Evolutionary conservation across 2,113 vertebrate species (phyloP).

Genomic region (Candoia aspera): DNA sequence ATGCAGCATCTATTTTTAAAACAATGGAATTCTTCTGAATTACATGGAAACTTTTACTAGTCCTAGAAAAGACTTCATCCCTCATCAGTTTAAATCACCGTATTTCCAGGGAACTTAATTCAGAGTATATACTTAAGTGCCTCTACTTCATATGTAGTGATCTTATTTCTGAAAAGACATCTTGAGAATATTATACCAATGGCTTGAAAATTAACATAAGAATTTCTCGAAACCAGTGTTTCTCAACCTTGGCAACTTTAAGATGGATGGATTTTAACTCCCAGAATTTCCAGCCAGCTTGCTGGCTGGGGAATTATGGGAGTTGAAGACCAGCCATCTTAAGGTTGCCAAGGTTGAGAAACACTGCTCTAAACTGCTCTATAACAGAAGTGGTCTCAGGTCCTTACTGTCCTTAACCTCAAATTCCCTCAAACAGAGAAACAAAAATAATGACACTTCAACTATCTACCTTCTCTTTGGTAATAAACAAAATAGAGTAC

Average conservation of each 20-base stretch:
- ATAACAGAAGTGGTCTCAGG: too few species aligned
- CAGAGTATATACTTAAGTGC: background rate
- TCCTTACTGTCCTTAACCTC: background rate
- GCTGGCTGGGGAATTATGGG: too few species aligned
- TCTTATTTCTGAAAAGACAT: background rate
- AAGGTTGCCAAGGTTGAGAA: too few species aligned
- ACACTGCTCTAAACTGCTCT: too few species aligned
- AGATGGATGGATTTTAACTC: too few species aligned
- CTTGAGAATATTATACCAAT: background rate
- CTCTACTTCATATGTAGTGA: background rate
- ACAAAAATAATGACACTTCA: background rate
- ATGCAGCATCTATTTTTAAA: background rate
- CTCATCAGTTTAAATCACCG: slow-evolving; percentile 18
- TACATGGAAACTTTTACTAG: background rate
- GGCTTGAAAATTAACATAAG: background rate
- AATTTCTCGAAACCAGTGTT: background rate
- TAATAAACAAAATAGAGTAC: background rate
- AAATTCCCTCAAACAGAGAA: background rate
- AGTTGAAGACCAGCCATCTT: too few species aligned
- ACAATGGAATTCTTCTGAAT: background rate
- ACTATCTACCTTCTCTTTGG: background rate
- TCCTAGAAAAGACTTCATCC: background rate
- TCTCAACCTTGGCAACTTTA: too few species aligned
- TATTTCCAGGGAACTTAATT: slow-evolving; percentile 5
- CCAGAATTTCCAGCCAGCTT: too few species aligned